Base-by-base conservation (phyloP, 2,113 vertebrate genomes). In the Larimichthys crocea region DNA sequence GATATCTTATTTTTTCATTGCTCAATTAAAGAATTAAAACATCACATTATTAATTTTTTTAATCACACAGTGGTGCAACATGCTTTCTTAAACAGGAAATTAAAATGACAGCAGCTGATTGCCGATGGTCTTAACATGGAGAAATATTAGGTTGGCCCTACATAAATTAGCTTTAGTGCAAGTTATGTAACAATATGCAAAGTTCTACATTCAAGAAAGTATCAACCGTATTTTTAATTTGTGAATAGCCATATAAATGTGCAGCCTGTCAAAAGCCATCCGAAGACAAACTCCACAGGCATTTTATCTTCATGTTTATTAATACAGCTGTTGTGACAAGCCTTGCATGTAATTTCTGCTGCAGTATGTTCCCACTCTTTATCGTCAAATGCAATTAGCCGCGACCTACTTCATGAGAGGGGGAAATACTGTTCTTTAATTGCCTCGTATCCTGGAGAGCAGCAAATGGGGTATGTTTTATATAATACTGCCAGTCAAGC, bases 341-440 rank as follows among this genome's bases (percentile, higher is more conserved):
- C 65, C 77, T 74, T 49, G 76, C 85, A 69, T 90, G 78, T 88
- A 62, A 84, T 86, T 90, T 76, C 85, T 24, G 57, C 85, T 61
- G 52, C 84, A 56, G 85, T 68, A 17, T 74, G 68, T 76, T 82
- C 82, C 77, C 57, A 48, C 74, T 70, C 81, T 53, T 85, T 66
- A 26, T 93, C 73, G 77, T 90, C 85, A 86, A 73, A 89, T 1
- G 85, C 87, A 92, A 92, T 93, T 91, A 92, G 76, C 79, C 19
- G n/a, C 56, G 84, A 86, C 90, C 92, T 85, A 90, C 86, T 93
- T 92, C 84, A 85, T 8, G 62, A 81, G 76, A 76, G 53, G 57
- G 70, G 76, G 79, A 88, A 87, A 81, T 86, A 68, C 85, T 87
- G 79, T 82, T 86, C 84, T 90, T 91, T 89, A 92, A 92, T 91